These are phyloP conservation scores for Agrilus cyanescens DNA, from an alignment of 2,888 invertebrate genomes.

Conservation along the genomic window DNA sequence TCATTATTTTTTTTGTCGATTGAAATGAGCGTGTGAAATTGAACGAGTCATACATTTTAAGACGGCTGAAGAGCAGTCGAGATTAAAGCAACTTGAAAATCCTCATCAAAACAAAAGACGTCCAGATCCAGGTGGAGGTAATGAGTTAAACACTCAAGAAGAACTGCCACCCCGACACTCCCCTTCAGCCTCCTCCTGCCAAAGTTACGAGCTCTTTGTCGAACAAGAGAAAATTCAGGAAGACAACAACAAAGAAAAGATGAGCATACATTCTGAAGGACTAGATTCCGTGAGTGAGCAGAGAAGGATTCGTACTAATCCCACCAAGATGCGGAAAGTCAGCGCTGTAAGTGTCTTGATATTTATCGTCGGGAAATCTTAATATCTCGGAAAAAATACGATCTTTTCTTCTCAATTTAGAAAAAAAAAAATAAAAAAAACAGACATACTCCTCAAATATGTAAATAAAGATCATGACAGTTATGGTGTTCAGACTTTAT, in stretches of 20 bases:
- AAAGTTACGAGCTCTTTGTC: slow-evolving; percentile 85
- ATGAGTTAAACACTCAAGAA: no score
- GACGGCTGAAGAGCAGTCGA: no score
- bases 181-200: slow-evolving; percentile 83
- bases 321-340: slow-evolving; percentile 74
- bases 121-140: no score
- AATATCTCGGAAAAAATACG: no score
- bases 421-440: no score
- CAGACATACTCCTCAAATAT: no score
- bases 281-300: slow-evolving; percentile 86
- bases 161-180: slow-evolving; percentile 34
- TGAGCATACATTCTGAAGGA: slow-evolving; percentile 75
- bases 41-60: no score
- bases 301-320: slow-evolving; percentile 44
- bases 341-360: slow-evolving; percentile 67
- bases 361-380: slow-evolving; percentile 8
- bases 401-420: no score
- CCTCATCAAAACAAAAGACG: no score
- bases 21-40: no score
- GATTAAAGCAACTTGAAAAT: no score
- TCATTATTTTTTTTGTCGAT: no score
- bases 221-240: slow-evolving; percentile 79
- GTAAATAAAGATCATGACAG: slow-evolving; percentile 36
- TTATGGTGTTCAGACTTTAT: slow-evolving; percentile 36
- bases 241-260: slow-evolving; percentile 83